These are phyloP conservation scores for Drosophila prosaltans DNA, from an alignment of 1,140 invertebrate genomes.

Conservation along the genomic window DNA sequence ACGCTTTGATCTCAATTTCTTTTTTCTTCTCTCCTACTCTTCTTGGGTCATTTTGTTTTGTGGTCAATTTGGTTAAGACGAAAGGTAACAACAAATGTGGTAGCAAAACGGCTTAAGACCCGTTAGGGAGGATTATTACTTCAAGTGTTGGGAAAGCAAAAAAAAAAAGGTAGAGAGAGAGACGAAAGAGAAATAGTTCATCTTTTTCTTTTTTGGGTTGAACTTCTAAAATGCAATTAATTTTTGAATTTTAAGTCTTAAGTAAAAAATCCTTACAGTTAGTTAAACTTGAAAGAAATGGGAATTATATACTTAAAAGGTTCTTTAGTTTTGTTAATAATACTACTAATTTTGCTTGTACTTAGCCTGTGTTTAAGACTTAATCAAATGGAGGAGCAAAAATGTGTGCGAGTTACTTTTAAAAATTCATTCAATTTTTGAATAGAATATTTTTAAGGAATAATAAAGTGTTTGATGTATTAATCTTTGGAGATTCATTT, in stretches of 20 bases:
- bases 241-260: too few relatives aligned
- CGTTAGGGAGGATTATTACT: constrained; percentile 55
- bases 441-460: too few relatives aligned
- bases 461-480: neutral
- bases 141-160: constrained; percentile 34
- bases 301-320: too few relatives aligned
- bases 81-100: constrained; percentile 1
- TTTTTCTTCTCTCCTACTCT: constrained; percentile 11
- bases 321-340: too few relatives aligned
- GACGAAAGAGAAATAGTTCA: neutral
- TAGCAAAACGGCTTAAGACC: constrained; percentile 38
- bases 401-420: too few relatives aligned
- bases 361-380: too few relatives aligned
- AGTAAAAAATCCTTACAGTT: too few relatives aligned
- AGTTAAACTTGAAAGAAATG: too few relatives aligned
- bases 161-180: neutral
- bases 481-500: neutral
- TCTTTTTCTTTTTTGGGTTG: neutral
- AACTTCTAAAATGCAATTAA: neutral
- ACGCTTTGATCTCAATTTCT: constrained; percentile 49
- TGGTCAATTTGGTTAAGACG: constrained; percentile 34
- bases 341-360: too few relatives aligned
- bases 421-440: too few relatives aligned
- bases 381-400: too few relatives aligned
- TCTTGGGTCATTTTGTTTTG: constrained; percentile 29